A percentile compares a stretch with the other conserved stretches of the same genome.
Evolutionary conservation across 1,140 invertebrate species (phyloP).

Genomic region (Trinorchestia longiramus): DNA sequence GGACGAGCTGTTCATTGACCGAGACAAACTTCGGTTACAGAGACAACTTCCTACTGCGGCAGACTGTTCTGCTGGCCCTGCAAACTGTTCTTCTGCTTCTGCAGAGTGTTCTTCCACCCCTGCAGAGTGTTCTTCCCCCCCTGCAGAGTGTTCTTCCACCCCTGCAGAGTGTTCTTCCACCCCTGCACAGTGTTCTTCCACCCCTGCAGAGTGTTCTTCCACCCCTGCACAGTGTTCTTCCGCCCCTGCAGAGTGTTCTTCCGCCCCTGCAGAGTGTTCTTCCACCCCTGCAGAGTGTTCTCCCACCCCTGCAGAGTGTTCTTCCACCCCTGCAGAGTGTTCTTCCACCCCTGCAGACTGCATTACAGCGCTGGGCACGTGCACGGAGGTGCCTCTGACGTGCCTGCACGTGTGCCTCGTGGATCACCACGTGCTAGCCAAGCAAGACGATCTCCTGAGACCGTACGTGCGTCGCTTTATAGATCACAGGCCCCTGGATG

Average conservation of each 20-base stretch:
- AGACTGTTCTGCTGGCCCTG: neutral
- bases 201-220: no score
- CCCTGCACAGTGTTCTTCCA: no score
- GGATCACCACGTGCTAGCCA: slow-evolving; percentile 13
- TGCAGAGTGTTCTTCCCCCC: neutral
- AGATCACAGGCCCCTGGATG: neutral
- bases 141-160: no score
- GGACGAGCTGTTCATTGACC: neutral
- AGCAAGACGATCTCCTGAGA: neutral
- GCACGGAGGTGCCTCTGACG: neutral
- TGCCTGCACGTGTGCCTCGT: slow-evolving; percentile 3
- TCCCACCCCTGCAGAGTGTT: no score
- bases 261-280: no score
- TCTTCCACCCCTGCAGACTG: no score
- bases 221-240: no score
- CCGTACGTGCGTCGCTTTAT: neutral
- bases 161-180: neutral
- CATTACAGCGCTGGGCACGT: no score
- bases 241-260: neutral
- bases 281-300: neutral
- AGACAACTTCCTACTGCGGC: neutral
- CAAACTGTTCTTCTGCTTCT: no score
- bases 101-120: no score
- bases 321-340: neutral
- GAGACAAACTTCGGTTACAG: neutral